Base-by-base conservation (phyloP, 2,797 vertebrate genomes). In the Liparis tanakae region DNA sequence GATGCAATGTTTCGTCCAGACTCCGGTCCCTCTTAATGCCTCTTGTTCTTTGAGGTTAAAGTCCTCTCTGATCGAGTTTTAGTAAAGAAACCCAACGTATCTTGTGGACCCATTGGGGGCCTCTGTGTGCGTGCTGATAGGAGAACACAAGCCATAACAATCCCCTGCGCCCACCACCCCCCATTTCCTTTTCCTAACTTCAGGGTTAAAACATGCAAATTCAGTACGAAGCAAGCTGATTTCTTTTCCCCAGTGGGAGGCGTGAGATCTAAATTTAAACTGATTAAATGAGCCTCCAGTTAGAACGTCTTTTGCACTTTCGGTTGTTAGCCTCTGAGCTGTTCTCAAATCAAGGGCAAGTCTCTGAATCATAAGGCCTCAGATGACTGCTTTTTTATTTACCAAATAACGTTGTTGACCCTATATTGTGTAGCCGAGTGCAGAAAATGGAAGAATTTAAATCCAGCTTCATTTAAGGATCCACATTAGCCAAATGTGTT, bases 211-310 rank as follows among this genome's bases (percentile, higher is more conserved):
- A 83, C 86, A 86, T 88, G 85, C 83, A 90, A 85, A 91, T 91
- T 88, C 81, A 77, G 61, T 81, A 78, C 86, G 79, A 80, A 87
- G 72, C 74, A 79, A 82, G 68, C 79, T 69, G 86, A 84, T 90
- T 87, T 88, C 72, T 87, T 91, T 88, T 36, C 83, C 92, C 88
- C 87, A 64, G 80, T 90, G 87, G 87, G 88, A 91, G 87, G 85
- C 64, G 59, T 83, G 82, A 89, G 88, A 92, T 92, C 89, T 91
- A 91, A 93, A 93, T 92, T 87, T 87, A 84, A 92, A 91, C 88
- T 89, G 84, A 93, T 93, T 86, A 90, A 89, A 91, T 67, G 74
- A 80, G 90, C 91, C 90, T 78, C 37, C 78, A 91, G 91, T 89
- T 84, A 87, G 76, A 85, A 85, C 88, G 87, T 86, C 68, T 85